phyloP scores from a whole-genome alignment of 2,113 vertebrate species.

The Labeo catla region DNA sequence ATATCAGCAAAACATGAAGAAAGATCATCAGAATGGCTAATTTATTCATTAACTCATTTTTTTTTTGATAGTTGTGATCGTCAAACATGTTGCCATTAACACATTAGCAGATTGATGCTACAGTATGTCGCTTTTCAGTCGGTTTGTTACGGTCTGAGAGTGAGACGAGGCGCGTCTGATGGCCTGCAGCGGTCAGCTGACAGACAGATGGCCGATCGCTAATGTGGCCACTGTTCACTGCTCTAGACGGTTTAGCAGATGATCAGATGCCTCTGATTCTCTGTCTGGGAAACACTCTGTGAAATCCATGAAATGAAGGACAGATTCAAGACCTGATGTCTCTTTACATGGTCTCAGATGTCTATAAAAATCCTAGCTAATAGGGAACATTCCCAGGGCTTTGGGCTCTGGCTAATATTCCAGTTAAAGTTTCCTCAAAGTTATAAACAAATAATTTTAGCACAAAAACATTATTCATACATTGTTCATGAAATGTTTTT shows the following conservation, averaged over 20 bases:
- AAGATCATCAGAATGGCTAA: not conserved
- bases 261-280: not conserved
- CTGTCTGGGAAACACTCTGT: not conserved
- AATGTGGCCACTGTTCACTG: not conserved
- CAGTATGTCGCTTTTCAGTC: not conserved
- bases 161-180: not conserved
- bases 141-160: not conserved
- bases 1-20: not conserved
- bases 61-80: too few species aligned
- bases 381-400: too few species aligned
- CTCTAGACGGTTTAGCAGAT: not conserved
- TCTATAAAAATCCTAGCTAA: too few species aligned
- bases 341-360: too few species aligned
- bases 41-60: too few species aligned
- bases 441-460: too few species aligned
- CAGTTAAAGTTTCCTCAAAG: too few species aligned
- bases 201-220: conserved; percentile 1
- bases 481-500: too few species aligned
- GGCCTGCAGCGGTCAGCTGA: not conserved
- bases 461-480: too few species aligned
- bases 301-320: too few species aligned
- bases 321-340: too few species aligned
- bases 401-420: too few species aligned
- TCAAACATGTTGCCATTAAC: not conserved
- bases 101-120: not conserved